Base-by-base conservation (phyloP, 2,113 vertebrate species). In the Triplophysa rosa region DNA sequence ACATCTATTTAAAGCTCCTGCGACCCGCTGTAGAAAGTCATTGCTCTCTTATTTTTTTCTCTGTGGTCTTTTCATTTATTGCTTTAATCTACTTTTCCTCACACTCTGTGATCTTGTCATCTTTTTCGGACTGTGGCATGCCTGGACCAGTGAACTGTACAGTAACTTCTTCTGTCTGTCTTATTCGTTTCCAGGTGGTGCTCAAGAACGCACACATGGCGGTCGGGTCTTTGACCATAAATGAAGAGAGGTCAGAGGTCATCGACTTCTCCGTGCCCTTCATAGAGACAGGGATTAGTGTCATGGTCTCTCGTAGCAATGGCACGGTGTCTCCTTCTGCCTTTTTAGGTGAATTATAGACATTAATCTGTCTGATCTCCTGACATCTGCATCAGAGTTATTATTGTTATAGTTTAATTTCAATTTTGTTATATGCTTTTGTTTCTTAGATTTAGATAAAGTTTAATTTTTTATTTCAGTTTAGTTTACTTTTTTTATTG, bases 291-390 rank as follows among this genome's bases (percentile, higher is more conserved):
- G 98, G 98, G 77, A 99, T 99, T 89, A 99, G 98, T 66, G 98
- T 99, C 88, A 98, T 99, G 98, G 98, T 99, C 79, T 99, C 98
- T 80, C 95, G 98, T 87, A 99, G 98, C 93, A 99, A 99, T 74
- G 98, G 98, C 83, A 99, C 98, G 0, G 98, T 99, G 80, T 99
- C 98, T 81, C 98, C 98, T 85, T 99, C 98, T 79, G 98, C 98
- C 86, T 99, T 99, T 89, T 93, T 99, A 86, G 98, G 98, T 98
- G 91, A 92, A 88, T 8, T 16, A 10, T 58, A 58, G 7, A 1
- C 14, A 17, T 49, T 49, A 13, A 1, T 4, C 49, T 16, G 16
- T 52, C 47, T 49, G 47, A 14, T 49, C 47, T 49, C 10, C 47
- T 11, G 10, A 11, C 47, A 49, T 3, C 47, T 13, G 8, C 10